Evolutionary conservation across 2,797 vertebrate species (phyloP).

Genomic region (Acanthis flammea): DNA sequence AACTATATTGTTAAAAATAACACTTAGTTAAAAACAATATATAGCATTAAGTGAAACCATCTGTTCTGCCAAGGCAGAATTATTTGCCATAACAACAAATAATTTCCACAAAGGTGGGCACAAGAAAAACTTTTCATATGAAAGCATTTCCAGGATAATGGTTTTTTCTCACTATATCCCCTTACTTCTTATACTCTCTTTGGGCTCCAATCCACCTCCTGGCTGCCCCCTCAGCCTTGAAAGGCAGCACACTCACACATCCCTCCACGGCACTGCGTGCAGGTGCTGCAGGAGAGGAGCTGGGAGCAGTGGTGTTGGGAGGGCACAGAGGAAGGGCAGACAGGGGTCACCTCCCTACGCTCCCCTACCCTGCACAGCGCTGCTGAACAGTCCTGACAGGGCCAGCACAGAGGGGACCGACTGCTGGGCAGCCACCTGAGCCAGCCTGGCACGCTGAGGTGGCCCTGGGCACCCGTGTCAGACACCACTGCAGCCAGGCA

Average conservation of each 20-base stretch:
- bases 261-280: fast-evolving
- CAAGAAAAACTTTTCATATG: background rate
- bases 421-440: background rate
- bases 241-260: background rate
- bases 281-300: background rate
- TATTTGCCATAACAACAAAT: background rate
- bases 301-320: fast-evolving
- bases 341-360: background rate
- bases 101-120: background rate
- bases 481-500: background rate
- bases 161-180: background rate
- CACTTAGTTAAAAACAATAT: background rate
- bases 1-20: too few species aligned
- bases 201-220: background rate
- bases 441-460: fast-evolving
- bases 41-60: background rate
- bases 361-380: background rate
- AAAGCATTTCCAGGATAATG: background rate
- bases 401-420: fast-evolving
- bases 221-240: background rate
- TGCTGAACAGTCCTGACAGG: background rate
- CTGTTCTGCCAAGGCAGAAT: background rate
- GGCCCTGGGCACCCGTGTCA: background rate
- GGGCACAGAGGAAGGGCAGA: background rate
- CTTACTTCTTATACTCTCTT: background rate